Evolutionary conservation across 1,140 invertebrate species (phyloP).

Genomic region (Proales similis): DNA sequence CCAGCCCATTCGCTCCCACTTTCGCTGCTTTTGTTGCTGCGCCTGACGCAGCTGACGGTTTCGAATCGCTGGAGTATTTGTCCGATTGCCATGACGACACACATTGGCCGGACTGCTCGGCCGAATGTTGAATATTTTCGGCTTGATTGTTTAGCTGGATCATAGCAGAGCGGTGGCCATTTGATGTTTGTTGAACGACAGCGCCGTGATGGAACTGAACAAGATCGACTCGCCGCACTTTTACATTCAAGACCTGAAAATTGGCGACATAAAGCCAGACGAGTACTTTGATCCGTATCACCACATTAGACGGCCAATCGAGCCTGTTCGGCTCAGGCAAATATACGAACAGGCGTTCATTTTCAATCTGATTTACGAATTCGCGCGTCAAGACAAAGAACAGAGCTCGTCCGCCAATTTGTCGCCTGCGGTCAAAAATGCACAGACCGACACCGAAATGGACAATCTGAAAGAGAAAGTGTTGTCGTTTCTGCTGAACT

Average conservation of each 20-base stretch:
- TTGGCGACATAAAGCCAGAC: constrained; percentile 10
- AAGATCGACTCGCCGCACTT: constrained; percentile 1
- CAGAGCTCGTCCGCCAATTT: no score
- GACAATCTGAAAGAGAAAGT: constrained; percentile 30
- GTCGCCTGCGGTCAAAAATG: background rate
- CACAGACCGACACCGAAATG: constrained; percentile 12
- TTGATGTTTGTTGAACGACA: background rate
- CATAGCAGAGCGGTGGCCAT: no score
- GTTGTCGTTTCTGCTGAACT: constrained; percentile 21
- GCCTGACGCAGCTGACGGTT: no score
- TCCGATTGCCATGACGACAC: no score
- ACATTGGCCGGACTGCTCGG: no score
- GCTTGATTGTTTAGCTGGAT: no score
- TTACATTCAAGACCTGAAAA: constrained; percentile 10
- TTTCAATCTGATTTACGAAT: constrained; percentile 21
- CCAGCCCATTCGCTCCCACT: no score
- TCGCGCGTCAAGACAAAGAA: constrained; percentile 37
- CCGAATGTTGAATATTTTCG: no score
- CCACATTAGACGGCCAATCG: constrained; percentile 27
- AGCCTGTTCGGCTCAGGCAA: constrained; percentile 13
- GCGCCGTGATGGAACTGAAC: constrained; percentile 3
- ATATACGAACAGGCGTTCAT: constrained; percentile 35
- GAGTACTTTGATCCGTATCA: constrained; percentile 17
- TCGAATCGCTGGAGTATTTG: no score
- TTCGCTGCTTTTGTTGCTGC: no score